A percentile compares a stretch with the other conserved stretches of the same genome.
phyloP scores from a whole-genome alignment of 2,888 invertebrate species.

The Dasypolia templi region DNA sequence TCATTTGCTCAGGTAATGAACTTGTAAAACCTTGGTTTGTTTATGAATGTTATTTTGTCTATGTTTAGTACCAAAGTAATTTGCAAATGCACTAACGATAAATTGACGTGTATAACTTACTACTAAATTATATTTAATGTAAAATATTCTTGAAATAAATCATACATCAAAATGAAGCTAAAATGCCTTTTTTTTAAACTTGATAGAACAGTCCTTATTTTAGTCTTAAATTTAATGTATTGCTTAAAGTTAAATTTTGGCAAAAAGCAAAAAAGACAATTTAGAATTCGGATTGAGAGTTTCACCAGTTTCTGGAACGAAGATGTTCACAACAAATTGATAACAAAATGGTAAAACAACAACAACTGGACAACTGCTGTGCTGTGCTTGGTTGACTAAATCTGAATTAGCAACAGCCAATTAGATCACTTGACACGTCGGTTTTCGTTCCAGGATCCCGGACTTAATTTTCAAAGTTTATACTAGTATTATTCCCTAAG shows the following conservation, averaged over 20 bases:
- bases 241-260: no score
- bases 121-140: slow-evolving; percentile 68
- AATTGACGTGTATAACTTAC: slow-evolving; percentile 57
- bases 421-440: neutral
- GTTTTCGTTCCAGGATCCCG: neutral
- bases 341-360: no score
- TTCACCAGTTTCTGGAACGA: neutral
- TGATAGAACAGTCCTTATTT: neutral
- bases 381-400: no score
- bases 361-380: neutral
- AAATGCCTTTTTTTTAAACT: slow-evolving; percentile 22
- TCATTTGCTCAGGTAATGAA: slow-evolving; percentile 52
- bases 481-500: neutral
- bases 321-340: neutral
- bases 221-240: neutral
- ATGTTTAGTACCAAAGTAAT: slow-evolving; percentile 39
- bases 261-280: no score
- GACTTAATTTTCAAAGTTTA: neutral
- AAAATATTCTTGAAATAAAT: slow-evolving; percentile 80
- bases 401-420: neutral
- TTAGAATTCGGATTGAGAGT: neutral
- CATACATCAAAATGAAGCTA: slow-evolving; percentile 64
- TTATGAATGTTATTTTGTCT: slow-evolving; percentile 46
- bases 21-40: slow-evolving; percentile 13
- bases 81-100: slow-evolving; percentile 50